Conservation (phyloP, 1,140 invertebrate species). For the Aphis craccivora region DNA sequence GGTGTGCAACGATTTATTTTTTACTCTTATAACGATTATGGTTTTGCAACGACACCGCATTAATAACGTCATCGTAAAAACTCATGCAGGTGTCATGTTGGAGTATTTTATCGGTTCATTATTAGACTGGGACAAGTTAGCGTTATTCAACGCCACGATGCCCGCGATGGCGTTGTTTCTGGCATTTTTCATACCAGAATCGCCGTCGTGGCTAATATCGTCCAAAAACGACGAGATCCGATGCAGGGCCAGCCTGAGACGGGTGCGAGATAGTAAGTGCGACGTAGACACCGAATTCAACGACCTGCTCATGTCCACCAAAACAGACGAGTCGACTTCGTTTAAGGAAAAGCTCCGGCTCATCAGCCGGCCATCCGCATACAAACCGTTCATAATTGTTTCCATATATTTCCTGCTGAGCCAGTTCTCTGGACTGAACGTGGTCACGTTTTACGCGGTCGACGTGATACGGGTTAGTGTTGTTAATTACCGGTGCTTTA, state of each 20-base stretch:
- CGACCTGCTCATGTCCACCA: conserved; percentile 70
- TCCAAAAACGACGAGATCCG: conserved; percentile 70
- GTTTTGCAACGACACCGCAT: background rate
- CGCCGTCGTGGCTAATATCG: conserved; percentile 75
- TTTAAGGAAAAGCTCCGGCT: conserved; percentile 68
- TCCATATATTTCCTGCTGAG: conserved; percentile 76
- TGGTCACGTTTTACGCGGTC: conserved; percentile 81
- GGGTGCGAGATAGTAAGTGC: conserved; percentile 71
- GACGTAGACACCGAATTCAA: conserved; percentile 72
- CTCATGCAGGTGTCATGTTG: conserved; percentile 63
- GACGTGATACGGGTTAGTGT: conserved; percentile 72
- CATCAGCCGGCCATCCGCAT: conserved; percentile 69
- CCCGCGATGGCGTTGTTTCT: conserved; percentile 69
- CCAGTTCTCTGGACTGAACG: conserved; percentile 78
- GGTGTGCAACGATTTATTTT: conserved; percentile 55
- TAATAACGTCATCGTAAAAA: background rate
- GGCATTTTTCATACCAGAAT: conserved; percentile 74
- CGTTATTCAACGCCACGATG: conserved; percentile 69
- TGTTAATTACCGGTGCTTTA: background rate
- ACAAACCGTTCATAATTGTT: conserved; percentile 73
- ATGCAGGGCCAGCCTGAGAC: conserved; percentile 67
- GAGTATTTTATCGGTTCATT: conserved; percentile 72
- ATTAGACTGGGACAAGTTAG: conserved; percentile 70
- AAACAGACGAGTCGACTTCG: conserved; percentile 69
- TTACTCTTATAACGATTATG: too few species aligned